These are phyloP conservation scores for Sphyrna mokarran DNA, from an alignment of 2,113 vertebrate genomes.

Conservation along the genomic window DNA sequence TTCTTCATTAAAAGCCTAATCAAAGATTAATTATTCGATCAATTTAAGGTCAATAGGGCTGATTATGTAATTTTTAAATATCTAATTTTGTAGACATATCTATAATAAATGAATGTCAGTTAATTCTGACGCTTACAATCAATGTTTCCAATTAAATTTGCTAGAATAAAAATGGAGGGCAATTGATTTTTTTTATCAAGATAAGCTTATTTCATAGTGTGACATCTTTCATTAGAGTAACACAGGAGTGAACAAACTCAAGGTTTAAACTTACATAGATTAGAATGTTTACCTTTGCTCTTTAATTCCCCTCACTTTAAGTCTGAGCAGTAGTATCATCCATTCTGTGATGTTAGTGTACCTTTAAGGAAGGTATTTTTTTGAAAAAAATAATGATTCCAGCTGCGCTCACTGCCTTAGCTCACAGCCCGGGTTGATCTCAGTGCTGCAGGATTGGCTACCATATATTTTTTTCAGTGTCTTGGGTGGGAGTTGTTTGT, in stretches of 20 bases:
- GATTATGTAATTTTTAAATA: not conserved
- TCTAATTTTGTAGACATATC: not conserved
- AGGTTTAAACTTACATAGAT: not conserved
- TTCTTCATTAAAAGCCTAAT: conserved; percentile 16
- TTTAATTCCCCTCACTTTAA: not conserved
- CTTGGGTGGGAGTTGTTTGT: no score
- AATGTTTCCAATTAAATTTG: conserved; percentile 2
- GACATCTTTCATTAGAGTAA: not conserved
- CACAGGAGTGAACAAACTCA: not conserved
- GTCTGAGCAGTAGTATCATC: not conserved
- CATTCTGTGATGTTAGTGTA: not conserved
- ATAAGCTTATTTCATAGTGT: not conserved
- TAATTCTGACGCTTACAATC: not conserved
- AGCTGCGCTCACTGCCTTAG: no score
- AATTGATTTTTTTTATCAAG: conserved; percentile 17
- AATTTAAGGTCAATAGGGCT: not conserved
- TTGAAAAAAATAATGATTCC: no score
- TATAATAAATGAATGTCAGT: not conserved
- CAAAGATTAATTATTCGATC: not conserved
- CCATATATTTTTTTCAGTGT: no score
- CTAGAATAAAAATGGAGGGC: not conserved
- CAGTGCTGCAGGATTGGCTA: no score
- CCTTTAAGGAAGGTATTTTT: no score
- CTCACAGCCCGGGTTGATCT: no score
- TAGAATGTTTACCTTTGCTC: not conserved